Evolutionary conservation across 2,888 invertebrate species (phyloP).

Genomic region (Aphelenchoides bicaudatus): DNA sequence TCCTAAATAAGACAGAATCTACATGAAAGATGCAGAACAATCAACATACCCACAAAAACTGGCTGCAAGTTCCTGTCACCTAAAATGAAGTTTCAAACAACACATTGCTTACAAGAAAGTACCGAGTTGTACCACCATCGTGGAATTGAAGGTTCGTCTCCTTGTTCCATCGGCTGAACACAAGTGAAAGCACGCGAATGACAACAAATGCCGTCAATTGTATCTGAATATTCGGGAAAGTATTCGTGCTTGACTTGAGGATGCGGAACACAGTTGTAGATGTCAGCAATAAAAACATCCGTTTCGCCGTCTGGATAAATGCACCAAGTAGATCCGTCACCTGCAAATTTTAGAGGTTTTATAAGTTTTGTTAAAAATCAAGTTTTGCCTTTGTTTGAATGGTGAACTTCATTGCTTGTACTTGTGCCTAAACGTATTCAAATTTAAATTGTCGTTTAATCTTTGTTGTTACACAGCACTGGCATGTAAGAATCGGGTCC

Average conservation of each 20-base stretch:
- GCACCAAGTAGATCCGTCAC: slow-evolving; percentile 56
- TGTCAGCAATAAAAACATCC: slow-evolving; percentile 52
- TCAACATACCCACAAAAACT: slow-evolving; percentile 58
- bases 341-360: no score
- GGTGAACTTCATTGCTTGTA: slow-evolving; percentile 40
- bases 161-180: slow-evolving; percentile 52
- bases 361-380: no score
- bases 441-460: no score
- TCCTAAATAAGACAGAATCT: no score
- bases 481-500: slow-evolving; percentile 53
- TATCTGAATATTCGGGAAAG: slow-evolving; percentile 51
- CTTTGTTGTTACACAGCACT: no score
- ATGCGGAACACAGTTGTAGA: slow-evolving; percentile 54
- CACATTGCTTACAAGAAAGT: no score
- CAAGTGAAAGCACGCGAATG: slow-evolving; percentile 54
- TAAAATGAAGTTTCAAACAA: no score
- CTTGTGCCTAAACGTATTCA: no score
- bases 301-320: slow-evolving; percentile 54
- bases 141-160: slow-evolving; percentile 53
- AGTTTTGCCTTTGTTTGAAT: slow-evolving; percentile 49
- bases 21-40: no score
- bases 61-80: slow-evolving; percentile 54
- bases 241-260: slow-evolving; percentile 52
- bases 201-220: slow-evolving; percentile 55
- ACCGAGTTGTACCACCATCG: slow-evolving; percentile 56